Percentiles rank a stretch among this genome's conserved stretches.
Evolutionary conservation across 2,797 vertebrate species (phyloP).

Genomic region (Furcifer pardalis): DNA sequence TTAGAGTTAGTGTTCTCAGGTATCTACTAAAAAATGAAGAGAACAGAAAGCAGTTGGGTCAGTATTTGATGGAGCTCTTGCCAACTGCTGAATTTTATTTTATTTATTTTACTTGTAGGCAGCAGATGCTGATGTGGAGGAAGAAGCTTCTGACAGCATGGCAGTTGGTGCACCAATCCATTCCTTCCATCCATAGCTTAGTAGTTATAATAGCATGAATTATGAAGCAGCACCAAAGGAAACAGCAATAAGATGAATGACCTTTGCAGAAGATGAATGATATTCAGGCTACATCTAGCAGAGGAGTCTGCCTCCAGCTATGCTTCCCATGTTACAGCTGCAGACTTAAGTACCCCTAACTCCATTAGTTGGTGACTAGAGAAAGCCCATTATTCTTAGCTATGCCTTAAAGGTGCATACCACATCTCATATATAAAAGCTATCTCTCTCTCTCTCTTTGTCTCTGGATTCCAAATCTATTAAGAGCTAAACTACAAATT

Average conservation of each 20-base stretch:
- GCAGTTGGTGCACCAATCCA: background rate
- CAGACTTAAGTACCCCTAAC: background rate
- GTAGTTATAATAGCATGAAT: background rate
- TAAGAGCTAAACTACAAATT: background rate
- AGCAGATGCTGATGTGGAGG: conserved; percentile 16
- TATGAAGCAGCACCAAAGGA: background rate
- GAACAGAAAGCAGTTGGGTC: conserved; percentile 17
- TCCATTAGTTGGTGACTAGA: background rate
- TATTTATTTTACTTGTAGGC: background rate
- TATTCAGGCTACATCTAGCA: too few species aligned
- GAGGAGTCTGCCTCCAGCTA: background rate
- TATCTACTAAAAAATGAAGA: conserved; percentile 2
- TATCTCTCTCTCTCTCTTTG: too few species aligned
- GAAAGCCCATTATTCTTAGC: background rate
- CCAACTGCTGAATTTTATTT: conserved; percentile 9
- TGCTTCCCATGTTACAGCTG: background rate
- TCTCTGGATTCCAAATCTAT: too few species aligned
- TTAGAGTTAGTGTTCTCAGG: conserved; percentile 7
- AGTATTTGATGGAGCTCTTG: conserved; percentile 24
- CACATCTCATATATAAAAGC: background rate
- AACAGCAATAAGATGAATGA: background rate
- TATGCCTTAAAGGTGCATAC: background rate
- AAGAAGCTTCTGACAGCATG: background rate
- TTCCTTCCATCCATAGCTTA: background rate
- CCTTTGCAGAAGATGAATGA: conserved; percentile 3